These are phyloP conservation scores for Machimus atricapillus DNA, from an alignment of 2,888 invertebrate species.

Conservation along the genomic window DNA sequence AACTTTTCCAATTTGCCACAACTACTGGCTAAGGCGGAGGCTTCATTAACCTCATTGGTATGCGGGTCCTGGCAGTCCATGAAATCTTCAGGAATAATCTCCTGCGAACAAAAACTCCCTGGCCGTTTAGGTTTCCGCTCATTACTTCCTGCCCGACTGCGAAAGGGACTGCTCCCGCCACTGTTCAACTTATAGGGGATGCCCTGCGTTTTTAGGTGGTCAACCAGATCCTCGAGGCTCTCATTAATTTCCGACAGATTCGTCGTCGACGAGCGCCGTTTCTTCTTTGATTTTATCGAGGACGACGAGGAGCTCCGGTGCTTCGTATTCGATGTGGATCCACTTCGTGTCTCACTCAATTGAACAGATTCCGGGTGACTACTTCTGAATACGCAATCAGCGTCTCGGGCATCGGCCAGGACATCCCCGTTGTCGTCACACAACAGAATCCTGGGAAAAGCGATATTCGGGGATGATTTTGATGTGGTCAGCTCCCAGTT, in stretches of 20 bases:
- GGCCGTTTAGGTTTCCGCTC: constrained; percentile 35
- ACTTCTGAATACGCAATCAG: constrained; percentile 50
- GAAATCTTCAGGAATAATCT: constrained; percentile 12
- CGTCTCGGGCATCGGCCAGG: constrained; percentile 61
- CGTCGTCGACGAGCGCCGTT: constrained; percentile 37
- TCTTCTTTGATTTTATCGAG: constrained; percentile 18
- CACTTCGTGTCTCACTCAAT: constrained; percentile 22
- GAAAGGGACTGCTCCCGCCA: neutral
- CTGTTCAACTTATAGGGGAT: constrained; percentile 24
- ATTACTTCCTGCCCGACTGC: neutral
- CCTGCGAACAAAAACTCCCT: neutral
- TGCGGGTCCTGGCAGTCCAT: neutral
- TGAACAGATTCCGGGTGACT: constrained; percentile 34
- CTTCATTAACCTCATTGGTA: constrained; percentile 32
- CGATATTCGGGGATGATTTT: constrained; percentile 66
- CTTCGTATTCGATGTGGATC: neutral
- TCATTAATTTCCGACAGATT: constrained; percentile 40
- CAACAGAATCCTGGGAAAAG: constrained; percentile 65
- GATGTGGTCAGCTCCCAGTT: constrained; percentile 68
- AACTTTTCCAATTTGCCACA: constrained; percentile 39
- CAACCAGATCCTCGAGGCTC: constrained; percentile 40
- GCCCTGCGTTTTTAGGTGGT: constrained; percentile 43
- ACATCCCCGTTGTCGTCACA: constrained; percentile 65
- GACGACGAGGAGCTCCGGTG: neutral
- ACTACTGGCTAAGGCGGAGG: neutral